Evolutionary conservation across 2,888 invertebrate genomes (phyloP), one percentile per base, ranked within the genome.

Genomic region (Elmis aenea): DNA sequence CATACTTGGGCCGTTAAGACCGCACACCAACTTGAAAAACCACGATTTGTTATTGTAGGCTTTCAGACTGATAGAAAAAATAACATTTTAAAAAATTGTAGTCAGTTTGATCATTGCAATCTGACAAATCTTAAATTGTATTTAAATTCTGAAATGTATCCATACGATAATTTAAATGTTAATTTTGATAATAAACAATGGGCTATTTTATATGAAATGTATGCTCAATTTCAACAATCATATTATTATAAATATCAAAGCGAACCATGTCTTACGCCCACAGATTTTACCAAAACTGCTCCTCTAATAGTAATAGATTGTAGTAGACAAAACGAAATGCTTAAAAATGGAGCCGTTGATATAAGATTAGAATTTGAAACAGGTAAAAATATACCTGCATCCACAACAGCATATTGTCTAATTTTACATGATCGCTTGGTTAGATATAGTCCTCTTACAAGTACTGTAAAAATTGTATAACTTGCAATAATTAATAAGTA

Each of bases 31-130:
- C 35, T 64, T 23, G 64, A 65, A 48, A 62, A 61, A 48, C 64
- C 64, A 2, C 41, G 62, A 30, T 68, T 45, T 42, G 42, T 67
- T 10, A 57, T 67, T 26, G 18, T 66, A 13, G 63, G 51, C 8
- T 55, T 65, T 25, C 62, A 67, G 52, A 64, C 54, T 11, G 46
- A 55, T 33, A 49, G 54, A 42, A 60, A 56, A 50, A 54, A 54
- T 39, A n/a, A n/a, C n/a, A n/a, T n/a, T n/a, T n/a, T n/a, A n/a
- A n/a, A n/a, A n/a, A n/a, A n/a, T n/a, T n/a, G n/a, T n/a, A n/a
- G n/a, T n/a, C n/a, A n/a, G n/a, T n/a, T n/a, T n/a, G n/a, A n/a
- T n/a, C n/a, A n/a, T n/a, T n/a, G n/a, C n/a, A n/a, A n/a, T n/a
- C n/a, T n/a, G n/a, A n/a, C n/a, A n/a, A n/a, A n/a, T n/a, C n/a